phyloP scores from a whole-genome alignment of 2,888 invertebrate genomes.

The Luperina nickerlii region DNA sequence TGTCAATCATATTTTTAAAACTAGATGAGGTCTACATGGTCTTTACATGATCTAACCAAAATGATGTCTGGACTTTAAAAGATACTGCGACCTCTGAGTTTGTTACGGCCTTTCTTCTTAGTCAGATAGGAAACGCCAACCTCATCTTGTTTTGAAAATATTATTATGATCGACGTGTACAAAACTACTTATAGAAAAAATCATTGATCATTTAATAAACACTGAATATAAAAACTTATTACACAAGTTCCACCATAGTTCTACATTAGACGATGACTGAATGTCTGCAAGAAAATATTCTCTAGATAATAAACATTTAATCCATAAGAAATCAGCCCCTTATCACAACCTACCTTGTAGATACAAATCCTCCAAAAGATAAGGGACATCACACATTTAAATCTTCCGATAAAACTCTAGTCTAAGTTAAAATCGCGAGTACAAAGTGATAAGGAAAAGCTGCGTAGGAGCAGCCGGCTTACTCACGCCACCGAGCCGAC shows the following conservation, averaged over 20 bases:
- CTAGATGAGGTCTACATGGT: too few species aligned
- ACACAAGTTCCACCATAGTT: neutral
- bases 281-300: neutral
- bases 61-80: too few species aligned
- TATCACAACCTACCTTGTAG: neutral
- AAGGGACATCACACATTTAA: conserved; percentile 17
- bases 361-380: neutral
- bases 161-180: too few species aligned
- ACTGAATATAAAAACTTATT: too few species aligned
- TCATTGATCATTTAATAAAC: too few species aligned
- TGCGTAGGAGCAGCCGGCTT: conserved; percentile 59
- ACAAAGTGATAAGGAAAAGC: conserved; percentile 66
- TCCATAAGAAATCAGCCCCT: neutral
- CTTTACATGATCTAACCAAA: too few species aligned
- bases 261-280: neutral
- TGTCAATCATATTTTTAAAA: too few species aligned
- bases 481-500: conserved; percentile 43
- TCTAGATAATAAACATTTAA: neutral
- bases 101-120: too few species aligned
- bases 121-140: too few species aligned
- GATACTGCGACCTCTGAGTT: too few species aligned
- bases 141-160: too few species aligned
- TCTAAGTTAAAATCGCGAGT: conserved; percentile 44
- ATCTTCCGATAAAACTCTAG: conserved; percentile 20
- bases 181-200: too few species aligned